These are phyloP conservation scores for Palaemon carinicauda DNA, from an alignment of 1,140 invertebrate species.

Conservation along the genomic window DNA sequence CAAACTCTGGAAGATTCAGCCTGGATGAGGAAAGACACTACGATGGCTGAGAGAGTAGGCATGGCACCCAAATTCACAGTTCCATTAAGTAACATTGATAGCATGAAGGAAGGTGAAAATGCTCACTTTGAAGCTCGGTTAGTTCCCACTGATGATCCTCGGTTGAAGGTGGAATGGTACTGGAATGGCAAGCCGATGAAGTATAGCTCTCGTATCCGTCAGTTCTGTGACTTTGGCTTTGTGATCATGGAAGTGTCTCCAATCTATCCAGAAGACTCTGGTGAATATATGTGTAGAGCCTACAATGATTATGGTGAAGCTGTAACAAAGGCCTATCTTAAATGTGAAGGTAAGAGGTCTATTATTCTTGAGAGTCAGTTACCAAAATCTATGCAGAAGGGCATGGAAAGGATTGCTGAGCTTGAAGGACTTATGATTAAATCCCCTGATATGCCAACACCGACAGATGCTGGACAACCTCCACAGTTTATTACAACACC, in stretches of 20 bases:
- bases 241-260: constrained; percentile 93
- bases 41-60: constrained; percentile 74
- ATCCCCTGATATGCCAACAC: constrained; percentile 57
- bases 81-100: constrained; percentile 86
- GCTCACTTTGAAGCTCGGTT: constrained; percentile 94
- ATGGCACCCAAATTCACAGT: constrained; percentile 91
- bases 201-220: constrained; percentile 89
- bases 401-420: constrained; percentile 92
- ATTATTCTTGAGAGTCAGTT: constrained; percentile 92
- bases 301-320: constrained; percentile 91
- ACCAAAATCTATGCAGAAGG: constrained; percentile 90
- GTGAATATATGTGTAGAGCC: constrained; percentile 91
- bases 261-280: constrained; percentile 93
- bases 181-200: constrained; percentile 91
- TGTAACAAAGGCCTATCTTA: constrained; percentile 89
- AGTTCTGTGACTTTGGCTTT: constrained; percentile 95
- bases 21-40: constrained; percentile 76
- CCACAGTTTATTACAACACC: constrained; percentile 92
- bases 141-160: constrained; percentile 92
- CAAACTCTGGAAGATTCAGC: constrained; percentile 90
- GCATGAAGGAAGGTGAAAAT: constrained; percentile 87
- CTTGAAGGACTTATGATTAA: constrained; percentile 83
- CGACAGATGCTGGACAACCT: constrained; percentile 80
- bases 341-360: constrained; percentile 82
- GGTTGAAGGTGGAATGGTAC: constrained; percentile 93